Percentiles rank a stretch among this genome's conserved stretches.
Evolutionary conservation across 2,113 vertebrate species (phyloP).

Genomic region (Morone chrysops): DNA sequence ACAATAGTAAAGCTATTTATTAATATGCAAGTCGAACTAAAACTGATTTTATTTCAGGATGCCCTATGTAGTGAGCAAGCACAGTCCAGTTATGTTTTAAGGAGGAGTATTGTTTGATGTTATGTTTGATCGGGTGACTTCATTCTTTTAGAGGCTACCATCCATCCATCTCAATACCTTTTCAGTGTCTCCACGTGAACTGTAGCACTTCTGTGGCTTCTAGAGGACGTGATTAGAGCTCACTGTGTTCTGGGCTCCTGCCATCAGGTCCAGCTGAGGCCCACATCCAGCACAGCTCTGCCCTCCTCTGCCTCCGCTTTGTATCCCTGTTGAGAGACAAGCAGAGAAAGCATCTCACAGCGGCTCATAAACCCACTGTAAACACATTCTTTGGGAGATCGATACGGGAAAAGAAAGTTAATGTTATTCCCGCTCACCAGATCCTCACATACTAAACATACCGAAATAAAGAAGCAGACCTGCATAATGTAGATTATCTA

Average conservation of each 20-base stretch:
- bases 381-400: slow-evolving; percentile 67
- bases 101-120: too few species aligned
- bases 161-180: slow-evolving; percentile 67
- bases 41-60: too few species aligned
- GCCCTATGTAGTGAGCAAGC: too few species aligned
- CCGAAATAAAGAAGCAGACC: slow-evolving; percentile 44
- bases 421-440: slow-evolving; percentile 53
- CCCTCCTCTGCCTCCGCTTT: slow-evolving; percentile 41
- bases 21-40: too few species aligned
- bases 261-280: slow-evolving; percentile 77
- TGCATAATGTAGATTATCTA: slow-evolving; percentile 40
- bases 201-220: slow-evolving; percentile 68
- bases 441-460: slow-evolving; percentile 61
- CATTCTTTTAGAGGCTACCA: background rate
- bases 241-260: slow-evolving; percentile 68
- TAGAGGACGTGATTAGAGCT: slow-evolving; percentile 74
- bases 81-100: too few species aligned
- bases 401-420: slow-evolving; percentile 58
- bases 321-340: slow-evolving; percentile 65
- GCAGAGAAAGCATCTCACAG: slow-evolving; percentile 55
- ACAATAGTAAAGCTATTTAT: too few species aligned
- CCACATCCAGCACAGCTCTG: slow-evolving; percentile 66
- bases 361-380: slow-evolving; percentile 75
- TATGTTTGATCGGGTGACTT: background rate
- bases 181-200: slow-evolving; percentile 81